Conservation (phyloP, 2,797 vertebrate species). For the Pseudochromis fuscus region DNA sequence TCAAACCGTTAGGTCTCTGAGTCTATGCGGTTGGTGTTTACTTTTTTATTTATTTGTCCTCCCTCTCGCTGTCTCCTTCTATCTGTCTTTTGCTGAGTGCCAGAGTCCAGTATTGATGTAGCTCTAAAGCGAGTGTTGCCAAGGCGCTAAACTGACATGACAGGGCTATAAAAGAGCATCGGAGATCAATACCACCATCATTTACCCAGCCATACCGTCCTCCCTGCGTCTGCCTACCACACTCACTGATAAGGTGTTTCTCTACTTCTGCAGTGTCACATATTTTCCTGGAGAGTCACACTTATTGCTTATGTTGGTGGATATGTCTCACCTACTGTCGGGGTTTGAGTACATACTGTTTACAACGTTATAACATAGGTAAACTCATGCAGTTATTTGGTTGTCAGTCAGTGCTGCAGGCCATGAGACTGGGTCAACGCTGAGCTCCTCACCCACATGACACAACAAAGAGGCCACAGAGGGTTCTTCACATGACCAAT, state of each 20-base stretch:
- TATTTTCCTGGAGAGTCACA: slow-evolving; percentile 1
- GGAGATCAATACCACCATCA: slow-evolving; percentile 77
- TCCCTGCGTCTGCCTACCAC: slow-evolving; percentile 26
- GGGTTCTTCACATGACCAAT: slow-evolving; percentile 38
- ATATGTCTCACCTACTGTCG: no score
- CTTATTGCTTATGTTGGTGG: not conserved
- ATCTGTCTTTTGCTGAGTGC: slow-evolving; percentile 50
- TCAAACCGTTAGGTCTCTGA: slow-evolving; percentile 14
- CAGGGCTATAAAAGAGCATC: slow-evolving; percentile 73
- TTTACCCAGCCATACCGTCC: slow-evolving; percentile 56
- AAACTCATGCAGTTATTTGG: not conserved
- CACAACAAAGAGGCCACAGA: slow-evolving; percentile 15
- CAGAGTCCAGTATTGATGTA: slow-evolving; percentile 75
- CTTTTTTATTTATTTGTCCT: slow-evolving; percentile 34
- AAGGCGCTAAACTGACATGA: slow-evolving; percentile 80
- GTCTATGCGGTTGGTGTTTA: slow-evolving; percentile 36
- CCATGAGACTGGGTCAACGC: not conserved
- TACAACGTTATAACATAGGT: not conserved
- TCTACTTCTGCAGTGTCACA: slow-evolving; percentile 5
- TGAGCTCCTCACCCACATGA: slow-evolving; percentile 53
- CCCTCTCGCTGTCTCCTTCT: slow-evolving; percentile 36
- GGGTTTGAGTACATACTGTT: not conserved
- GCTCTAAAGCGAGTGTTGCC: slow-evolving; percentile 72
- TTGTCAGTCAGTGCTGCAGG: not conserved
- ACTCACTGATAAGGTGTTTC: slow-evolving; percentile 39